phyloP scores from a whole-genome alignment of 2,888 invertebrate genomes.

The Petrophora chlorosata region DNA sequence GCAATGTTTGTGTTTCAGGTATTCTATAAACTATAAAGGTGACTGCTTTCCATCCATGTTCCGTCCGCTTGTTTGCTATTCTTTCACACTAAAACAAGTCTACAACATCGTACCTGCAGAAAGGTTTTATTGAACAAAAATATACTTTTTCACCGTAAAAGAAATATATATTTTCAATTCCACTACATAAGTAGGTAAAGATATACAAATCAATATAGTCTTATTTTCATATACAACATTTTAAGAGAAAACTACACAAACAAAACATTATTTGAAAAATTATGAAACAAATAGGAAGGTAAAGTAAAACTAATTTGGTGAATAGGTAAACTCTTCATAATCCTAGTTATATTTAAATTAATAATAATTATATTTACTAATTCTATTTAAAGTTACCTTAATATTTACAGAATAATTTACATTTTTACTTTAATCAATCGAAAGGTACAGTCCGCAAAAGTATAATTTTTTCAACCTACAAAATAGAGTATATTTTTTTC shows the following conservation, averaged over 20 bases:
- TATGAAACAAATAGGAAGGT: slow-evolving; percentile 56
- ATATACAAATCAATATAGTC: slow-evolving; percentile 63
- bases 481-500: no score
- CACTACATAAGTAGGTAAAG: slow-evolving; percentile 64
- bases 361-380: slow-evolving; percentile 33
- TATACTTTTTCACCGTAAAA: slow-evolving; percentile 57
- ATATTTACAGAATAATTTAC: slow-evolving; percentile 63
- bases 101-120: no score
- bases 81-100: no score
- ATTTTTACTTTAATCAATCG: slow-evolving; percentile 25
- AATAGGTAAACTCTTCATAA: slow-evolving; percentile 51
- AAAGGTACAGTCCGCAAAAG: slow-evolving; percentile 36
- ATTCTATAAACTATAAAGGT: no score
- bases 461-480: slow-evolving; percentile 24
- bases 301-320: slow-evolving; percentile 54
- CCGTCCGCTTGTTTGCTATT: no score
- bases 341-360: slow-evolving; percentile 45
- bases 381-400: slow-evolving; percentile 22
- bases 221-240: slow-evolving; percentile 59
- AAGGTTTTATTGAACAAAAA: slow-evolving; percentile 19
- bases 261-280: slow-evolving; percentile 47
- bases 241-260: slow-evolving; percentile 43
- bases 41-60: no score
- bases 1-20: no score
- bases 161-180: slow-evolving; percentile 68